phyloP scores from a whole-genome alignment of 2,113 vertebrate genomes.

The Poecile atricapillus region DNA sequence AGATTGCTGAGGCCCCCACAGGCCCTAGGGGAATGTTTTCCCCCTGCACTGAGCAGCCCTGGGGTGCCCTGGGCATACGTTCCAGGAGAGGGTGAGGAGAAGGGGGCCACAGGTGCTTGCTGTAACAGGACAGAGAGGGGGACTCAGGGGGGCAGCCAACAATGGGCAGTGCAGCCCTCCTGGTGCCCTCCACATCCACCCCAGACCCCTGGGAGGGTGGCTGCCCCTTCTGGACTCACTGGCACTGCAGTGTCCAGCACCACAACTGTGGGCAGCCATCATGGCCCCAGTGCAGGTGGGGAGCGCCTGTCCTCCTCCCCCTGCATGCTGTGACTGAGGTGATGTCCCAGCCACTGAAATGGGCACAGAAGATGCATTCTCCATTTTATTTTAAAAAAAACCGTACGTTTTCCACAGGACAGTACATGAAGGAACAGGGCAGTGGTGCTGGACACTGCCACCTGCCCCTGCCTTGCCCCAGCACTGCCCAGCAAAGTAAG shows the following conservation, averaged over 20 bases:
- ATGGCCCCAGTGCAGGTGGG: not conserved
- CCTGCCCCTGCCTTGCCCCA: not conserved
- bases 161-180: not conserved
- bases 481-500: not conserved
- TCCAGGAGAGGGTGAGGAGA: not conserved
- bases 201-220: not conserved
- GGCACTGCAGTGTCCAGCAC: accelerated
- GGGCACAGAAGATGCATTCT: not conserved
- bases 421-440: not conserved
- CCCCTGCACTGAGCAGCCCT: accelerated
- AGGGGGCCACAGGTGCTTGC: not conserved
- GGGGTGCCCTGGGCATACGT: accelerated
- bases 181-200: not conserved
- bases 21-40: accelerated
- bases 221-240: accelerated
- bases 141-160: accelerated
- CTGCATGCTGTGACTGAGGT: not conserved
- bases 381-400: not conserved
- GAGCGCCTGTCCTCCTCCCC: accelerated
- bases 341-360: not conserved
- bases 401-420: not conserved
- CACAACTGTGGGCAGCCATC: not conserved
- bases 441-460: not conserved
- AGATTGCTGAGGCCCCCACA: not conserved
- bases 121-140: not conserved